Percentiles rank a stretch among this genome's conserved stretches.
These are phyloP conservation scores for Tragelaphus eurycerus DNA, from an alignment of 2,797 vertebrate genomes.

Conservation along the genomic window DNA sequence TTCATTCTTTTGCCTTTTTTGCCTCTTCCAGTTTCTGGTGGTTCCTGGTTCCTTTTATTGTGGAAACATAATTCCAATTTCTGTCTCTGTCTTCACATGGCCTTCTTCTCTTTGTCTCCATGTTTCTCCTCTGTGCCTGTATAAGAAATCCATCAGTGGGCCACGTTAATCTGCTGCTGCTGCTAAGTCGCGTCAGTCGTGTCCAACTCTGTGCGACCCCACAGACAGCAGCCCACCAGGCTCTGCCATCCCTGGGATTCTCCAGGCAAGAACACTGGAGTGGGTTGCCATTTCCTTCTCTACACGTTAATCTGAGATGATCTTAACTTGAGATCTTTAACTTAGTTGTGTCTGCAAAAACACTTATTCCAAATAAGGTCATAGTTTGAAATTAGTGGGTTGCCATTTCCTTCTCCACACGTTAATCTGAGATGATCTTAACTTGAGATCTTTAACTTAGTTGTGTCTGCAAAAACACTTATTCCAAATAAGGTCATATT, in stretches of 20 bases:
- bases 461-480: background rate
- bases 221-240: no score
- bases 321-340: background rate
- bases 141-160: background rate
- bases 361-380: background rate
- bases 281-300: no score
- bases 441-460: background rate
- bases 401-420: background rate
- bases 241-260: no score
- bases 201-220: no score
- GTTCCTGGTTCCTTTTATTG: background rate
- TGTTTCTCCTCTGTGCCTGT: background rate
- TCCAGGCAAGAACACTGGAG: no score
- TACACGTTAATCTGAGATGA: background rate
- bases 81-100: background rate
- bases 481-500: background rate
- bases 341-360: background rate
- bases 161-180: no score
- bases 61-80: background rate
- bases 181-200: no score
- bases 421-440: background rate
- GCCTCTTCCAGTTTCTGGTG: background rate
- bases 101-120: background rate
- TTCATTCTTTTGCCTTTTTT: background rate
- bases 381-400: background rate